Evolutionary conservation across 2,888 invertebrate genomes (phyloP), one percentile per base, ranked within the genome.

Genomic region (Microctonus hyperodae): DNA sequence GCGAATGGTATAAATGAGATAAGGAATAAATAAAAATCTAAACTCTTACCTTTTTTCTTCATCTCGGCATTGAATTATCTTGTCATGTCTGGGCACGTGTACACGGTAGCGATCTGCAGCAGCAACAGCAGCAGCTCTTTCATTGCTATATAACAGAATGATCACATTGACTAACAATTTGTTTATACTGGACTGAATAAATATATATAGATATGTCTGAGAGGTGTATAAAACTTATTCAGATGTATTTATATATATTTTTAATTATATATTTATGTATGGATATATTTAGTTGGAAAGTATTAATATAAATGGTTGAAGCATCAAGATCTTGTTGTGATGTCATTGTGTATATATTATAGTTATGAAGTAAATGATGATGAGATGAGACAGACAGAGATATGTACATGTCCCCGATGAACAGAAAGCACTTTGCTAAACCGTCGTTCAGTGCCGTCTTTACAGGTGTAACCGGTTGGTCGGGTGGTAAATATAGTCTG

Each of bases 401-500:
- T 44, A 7, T 44, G 4, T 37, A 0, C 37, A 60, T 50, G 57
- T 33, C 53, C 58, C 23, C 53, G 59, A 67, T 67, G 31, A 59
- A 58, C 37, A 58, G 53, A 44, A 51, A 44, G 16, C 62, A 63
- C 69, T 65, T 69, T 66, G 72, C 62, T 67, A 72, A 72, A 72
- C 67, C n/a, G 68, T 71, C 66, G 61, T 67, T 64, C 56, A 64
- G 59, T 57, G 31, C 62, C 64, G 60, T 71, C 68, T 72, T 73
- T 73, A 72, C 78, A 79, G 79, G 75, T 79, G 76, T 78, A 79
- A 80, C 77, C 77, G 78, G 76, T 73, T 77, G 75, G 78, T 77
- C 71, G 76, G 72, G 73, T 74, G 75, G 74, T 79, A 81, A 80
- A 81, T 80, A 79, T 81, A 81, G 80, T 78, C 76, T 81, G 81